Conservation (phyloP, 2,113 vertebrate genomes). For the Epinephelus cyanopodus region DNA sequence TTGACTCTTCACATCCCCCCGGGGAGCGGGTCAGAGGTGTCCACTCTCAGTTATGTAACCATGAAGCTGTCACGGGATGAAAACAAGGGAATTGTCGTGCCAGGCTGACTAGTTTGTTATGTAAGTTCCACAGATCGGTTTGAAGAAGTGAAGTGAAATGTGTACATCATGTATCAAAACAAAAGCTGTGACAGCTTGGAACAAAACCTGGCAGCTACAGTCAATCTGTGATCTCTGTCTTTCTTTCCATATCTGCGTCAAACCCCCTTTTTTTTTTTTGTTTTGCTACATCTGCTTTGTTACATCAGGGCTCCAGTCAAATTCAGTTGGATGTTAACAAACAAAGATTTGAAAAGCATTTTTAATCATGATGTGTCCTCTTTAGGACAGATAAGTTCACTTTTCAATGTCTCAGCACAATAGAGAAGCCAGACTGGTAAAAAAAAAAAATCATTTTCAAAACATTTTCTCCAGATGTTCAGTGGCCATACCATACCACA, state of each 20-base stretch:
- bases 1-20: constrained; percentile 25
- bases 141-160: background rate
- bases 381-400: background rate
- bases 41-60: constrained; percentile 41
- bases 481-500: too few relatives aligned
- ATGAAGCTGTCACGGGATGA: constrained; percentile 10
- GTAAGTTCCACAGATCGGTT: constrained; percentile 14
- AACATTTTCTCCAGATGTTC: background rate
- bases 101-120: constrained; percentile 28
- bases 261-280: background rate
- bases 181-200: background rate
- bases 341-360: background rate
- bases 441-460: background rate
- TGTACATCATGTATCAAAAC: background rate
- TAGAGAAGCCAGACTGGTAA: background rate
- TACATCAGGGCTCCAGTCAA: background rate
- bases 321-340: background rate
- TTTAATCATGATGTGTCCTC: background rate
- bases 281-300: background rate
- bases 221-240: background rate
- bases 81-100: constrained; percentile 33
- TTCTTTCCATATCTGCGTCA: background rate
- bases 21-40: constrained; percentile 30
- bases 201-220: constrained; percentile 9
- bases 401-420: background rate